Base-by-base conservation (phyloP, 2,113 vertebrate genomes). In the Euleptes europaea region DNA sequence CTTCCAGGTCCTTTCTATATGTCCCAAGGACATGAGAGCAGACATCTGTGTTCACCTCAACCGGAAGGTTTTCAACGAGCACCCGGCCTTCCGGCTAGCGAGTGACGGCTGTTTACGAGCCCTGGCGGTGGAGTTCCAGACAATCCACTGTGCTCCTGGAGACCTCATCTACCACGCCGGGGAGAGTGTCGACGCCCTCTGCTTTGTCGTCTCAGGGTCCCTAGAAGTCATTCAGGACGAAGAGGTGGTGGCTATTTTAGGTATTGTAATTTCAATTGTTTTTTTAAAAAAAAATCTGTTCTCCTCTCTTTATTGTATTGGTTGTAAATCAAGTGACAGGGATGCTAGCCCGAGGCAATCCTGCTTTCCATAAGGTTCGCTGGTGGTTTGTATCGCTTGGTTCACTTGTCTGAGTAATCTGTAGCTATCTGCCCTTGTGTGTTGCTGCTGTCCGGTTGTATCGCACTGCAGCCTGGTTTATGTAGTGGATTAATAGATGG, bases 141-240 rank as follows among this genome's bases (percentile, higher is more conserved):
- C 98, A 4, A 98, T 97, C 85, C 98, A 99, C 92, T 99, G 98
- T 7, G 98, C 98, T 80, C 98, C 98, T 0, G 98, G 98, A 2
- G 98, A 99, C 95, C 97, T 99, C 94, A 99, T 99, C 94, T 99
- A 98, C 92, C 98, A 99, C 0, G 96, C 98, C 3, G 98, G 98
- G 8, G 98, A 99, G 90, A 99, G 98, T 0, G 98, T 99, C 1
- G 98, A 99, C 86, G 97, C 98, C 3, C 97, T 99, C 78, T 99
- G 98, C 95, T 99, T 99, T 57, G 98, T 99, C 57, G 98, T 99
- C 93, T 99, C 98, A 0, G 98, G 98, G 88, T 99, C 98, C 69
- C 96, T 99, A 87, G 98, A 99, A 95, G 98, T 99, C 95, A 99
- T 99, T 92, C 98, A 99, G 95, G 98, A 99, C 66, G 98, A 99